These are phyloP conservation scores for Prionailurus bengalensis DNA, from an alignment of 2,113 vertebrate genomes.

Conservation along the genomic window DNA sequence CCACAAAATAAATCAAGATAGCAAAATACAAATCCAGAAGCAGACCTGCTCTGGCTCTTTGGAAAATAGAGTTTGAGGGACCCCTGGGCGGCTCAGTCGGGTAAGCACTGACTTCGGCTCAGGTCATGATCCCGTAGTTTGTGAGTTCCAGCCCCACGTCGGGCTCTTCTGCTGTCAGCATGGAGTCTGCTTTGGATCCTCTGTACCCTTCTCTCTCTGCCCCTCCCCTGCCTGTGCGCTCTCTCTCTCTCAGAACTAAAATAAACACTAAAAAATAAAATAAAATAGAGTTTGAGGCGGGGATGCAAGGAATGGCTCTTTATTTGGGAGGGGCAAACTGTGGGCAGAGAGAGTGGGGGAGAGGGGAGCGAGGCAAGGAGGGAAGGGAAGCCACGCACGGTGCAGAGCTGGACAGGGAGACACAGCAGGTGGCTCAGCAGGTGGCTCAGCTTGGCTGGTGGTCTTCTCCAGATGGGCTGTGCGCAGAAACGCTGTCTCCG, in stretches of 20 bases:
- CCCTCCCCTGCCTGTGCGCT: too few relatives aligned
- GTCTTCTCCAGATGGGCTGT: conserved; percentile 22
- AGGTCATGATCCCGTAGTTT: too few relatives aligned
- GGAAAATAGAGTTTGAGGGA: neutral
- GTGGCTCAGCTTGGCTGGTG: neutral
- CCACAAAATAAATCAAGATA: neutral
- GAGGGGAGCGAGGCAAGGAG: neutral
- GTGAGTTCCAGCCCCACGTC: too few relatives aligned
- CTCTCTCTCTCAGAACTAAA: too few relatives aligned
- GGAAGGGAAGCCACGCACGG: rapidly evolving
- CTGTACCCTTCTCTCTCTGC: too few relatives aligned
- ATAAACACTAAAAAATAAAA: too few relatives aligned
- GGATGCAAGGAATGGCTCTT: neutral
- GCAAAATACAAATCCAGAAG: neutral
- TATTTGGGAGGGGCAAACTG: neutral
- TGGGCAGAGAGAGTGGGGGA: neutral
- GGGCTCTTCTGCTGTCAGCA: too few relatives aligned
- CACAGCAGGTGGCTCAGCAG: neutral
- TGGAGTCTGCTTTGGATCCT: too few relatives aligned
- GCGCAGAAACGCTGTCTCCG: neutral
- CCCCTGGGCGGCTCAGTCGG: too few relatives aligned
- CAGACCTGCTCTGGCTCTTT: neutral
- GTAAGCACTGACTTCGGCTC: too few relatives aligned
- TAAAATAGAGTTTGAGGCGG: neutral
- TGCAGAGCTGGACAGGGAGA: neutral